Evolutionary conservation across 2,797 vertebrate genomes (phyloP), one percentile per base, ranked within the genome.

Genomic region (Paguma larvata): DNA sequence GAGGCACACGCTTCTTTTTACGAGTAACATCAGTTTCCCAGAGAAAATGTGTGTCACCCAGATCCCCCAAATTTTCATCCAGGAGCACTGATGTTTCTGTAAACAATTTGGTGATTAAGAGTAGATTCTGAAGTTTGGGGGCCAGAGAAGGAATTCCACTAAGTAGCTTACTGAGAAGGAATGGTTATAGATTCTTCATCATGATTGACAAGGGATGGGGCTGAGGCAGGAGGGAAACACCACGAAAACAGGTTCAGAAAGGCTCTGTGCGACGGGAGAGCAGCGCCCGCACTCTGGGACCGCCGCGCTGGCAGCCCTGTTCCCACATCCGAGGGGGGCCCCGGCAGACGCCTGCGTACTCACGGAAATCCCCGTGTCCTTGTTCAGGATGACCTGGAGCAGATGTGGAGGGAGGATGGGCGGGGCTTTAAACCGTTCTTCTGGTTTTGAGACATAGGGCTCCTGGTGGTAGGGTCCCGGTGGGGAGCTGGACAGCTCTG

Each of bases 321-420:
- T 48, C n/a, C 51, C 12, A 0, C 0, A 4, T 38, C 18, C 16
- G 34, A 79, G 85, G 92, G 1, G 15, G 65, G 2, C 2, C 25
- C 18, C 0, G 3, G 70, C 18, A 6, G 68, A 53, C 0, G 30
- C 46, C 0, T 0, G 19, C 0, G 23, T 89, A 99, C 99, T 99
- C 98, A 99, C 99, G 53, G 99, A 99, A 97, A 99, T 98, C 3
- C 99, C 99, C 0, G 99, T 99, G 99, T 99, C 99, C 99, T 99
- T 99, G 97, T 99, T 99, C 92, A 99, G 99, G 98, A 99, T 99
- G 98, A 99, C 99, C 98, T 99, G 99, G 70, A 99, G 98, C 96
- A 99, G 99, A 97, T 99, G 99, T 0, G 99, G 99, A 0, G 99
- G 99, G 9, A 99, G 99, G 85, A 99, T 99, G 9, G 99, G 99